Evolutionary conservation across 2,888 invertebrate genomes (phyloP).

Genomic region (Trilocha varians): DNA sequence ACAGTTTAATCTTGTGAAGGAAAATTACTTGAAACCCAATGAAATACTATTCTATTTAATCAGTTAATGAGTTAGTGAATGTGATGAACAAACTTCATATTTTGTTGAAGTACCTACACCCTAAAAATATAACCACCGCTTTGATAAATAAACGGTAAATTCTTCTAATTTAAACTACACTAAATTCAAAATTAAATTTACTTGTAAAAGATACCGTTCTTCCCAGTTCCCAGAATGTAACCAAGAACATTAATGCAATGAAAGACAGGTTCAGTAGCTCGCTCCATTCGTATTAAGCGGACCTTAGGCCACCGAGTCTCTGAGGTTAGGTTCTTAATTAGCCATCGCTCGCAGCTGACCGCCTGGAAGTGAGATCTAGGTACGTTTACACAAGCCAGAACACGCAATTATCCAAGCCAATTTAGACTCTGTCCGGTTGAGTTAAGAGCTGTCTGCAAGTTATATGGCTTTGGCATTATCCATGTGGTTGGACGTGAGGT

Average conservation of each 20-base stretch:
- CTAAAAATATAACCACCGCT: too few relatives aligned
- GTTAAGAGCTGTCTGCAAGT: slow-evolving; percentile 14
- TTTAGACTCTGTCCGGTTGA: slow-evolving; percentile 14
- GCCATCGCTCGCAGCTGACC: slow-evolving; percentile 64
- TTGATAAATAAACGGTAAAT: too few relatives aligned
- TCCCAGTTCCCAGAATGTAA: not conserved
- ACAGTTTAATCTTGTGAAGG: too few relatives aligned
- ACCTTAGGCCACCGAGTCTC: slow-evolving; percentile 45
- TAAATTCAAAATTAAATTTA: too few relatives aligned
- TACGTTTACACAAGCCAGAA: slow-evolving; percentile 20
- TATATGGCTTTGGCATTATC: slow-evolving; percentile 21
- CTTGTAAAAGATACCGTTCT: not conserved
- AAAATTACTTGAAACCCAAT: too few relatives aligned
- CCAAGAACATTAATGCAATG: slow-evolving; percentile 27
- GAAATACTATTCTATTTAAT: too few relatives aligned
- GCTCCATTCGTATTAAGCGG: slow-evolving; percentile 57
- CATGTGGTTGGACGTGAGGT: slow-evolving; percentile 32
- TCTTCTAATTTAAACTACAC: too few relatives aligned
- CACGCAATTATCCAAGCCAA: slow-evolving; percentile 12
- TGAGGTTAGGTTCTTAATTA: slow-evolving; percentile 68
- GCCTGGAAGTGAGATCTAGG: slow-evolving; percentile 49
- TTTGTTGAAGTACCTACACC: too few relatives aligned
- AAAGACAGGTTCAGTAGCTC: slow-evolving; percentile 49
- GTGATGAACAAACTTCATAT: too few relatives aligned
- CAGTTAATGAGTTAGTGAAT: too few relatives aligned